Percentiles rank a stretch among this genome's conserved stretches.
Evolutionary conservation across 2,113 vertebrate species (phyloP).

Genomic region (Tragelaphus strepsiceros): DNA sequence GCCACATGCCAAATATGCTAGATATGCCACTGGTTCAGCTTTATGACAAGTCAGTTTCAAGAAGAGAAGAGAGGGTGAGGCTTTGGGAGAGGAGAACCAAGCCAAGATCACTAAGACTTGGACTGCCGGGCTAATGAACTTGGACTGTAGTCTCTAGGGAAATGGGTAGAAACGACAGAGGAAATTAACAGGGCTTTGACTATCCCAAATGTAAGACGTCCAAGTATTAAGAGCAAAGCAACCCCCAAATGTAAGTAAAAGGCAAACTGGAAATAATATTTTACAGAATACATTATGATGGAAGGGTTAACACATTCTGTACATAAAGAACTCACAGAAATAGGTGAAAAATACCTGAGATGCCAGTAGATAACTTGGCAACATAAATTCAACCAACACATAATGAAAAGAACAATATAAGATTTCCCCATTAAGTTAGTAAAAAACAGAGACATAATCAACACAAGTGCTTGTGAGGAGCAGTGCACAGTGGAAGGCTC

Average conservation of each 20-base stretch:
- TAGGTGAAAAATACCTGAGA: not conserved
- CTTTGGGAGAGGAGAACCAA: not conserved
- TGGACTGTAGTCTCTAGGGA: not conserved
- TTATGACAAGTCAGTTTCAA: not conserved
- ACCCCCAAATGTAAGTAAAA: not conserved
- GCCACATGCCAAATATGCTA: not conserved
- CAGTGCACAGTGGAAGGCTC: fast-evolving
- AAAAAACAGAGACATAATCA: not conserved
- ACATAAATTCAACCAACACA: not conserved
- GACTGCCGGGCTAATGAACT: not conserved
- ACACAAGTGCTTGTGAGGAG: fast-evolving
- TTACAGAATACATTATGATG: not conserved
- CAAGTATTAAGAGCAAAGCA: not conserved
- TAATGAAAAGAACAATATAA: not conserved
- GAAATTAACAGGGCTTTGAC: not conserved
- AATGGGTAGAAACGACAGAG: not conserved
- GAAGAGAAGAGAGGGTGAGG: not conserved
- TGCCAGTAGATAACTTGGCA: not conserved
- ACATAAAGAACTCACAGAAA: not conserved
- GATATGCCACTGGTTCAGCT: not conserved
- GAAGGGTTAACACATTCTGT: not conserved
- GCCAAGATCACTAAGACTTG: not conserved
- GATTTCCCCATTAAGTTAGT: not conserved
- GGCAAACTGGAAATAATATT: not conserved
- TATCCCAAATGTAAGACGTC: not conserved